Evolutionary conservation across 2,113 vertebrate species (phyloP), one percentile per base, ranked within the genome.

Genomic region (Podarcis cretensis): DNA sequence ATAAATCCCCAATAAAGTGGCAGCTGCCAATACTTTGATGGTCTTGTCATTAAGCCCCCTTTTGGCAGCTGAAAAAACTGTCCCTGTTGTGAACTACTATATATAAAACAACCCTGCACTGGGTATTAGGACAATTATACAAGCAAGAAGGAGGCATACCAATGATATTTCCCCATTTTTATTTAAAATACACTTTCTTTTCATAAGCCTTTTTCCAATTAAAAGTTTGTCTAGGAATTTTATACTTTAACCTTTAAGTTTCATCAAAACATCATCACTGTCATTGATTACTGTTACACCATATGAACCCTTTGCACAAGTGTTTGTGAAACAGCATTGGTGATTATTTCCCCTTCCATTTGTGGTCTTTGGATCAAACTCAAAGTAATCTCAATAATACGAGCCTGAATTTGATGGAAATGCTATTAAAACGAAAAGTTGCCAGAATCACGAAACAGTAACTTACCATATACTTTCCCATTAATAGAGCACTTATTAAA

Each of bases 401-500:
- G 43, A 8, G 3, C 6, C n/a, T 57, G 16, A 80, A n/a, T 79
- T 21, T n/a, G 6, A 59, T 57, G 25, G 14, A 80, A 8, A 40
- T 20, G 9, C 23, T n/a, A 32, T 81, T 9, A 20, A 32, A 18
- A 54, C 16, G 20, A 32, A 54, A 48, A 54, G 40, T 79, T 48
- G 6, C 48, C 14, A 20, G 54, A 59, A 59, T 40, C 21, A 85
- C 18, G 35, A 59, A 54, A 74, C 25, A 18, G 5, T 6, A 32
- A 71, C 90, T 75, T 94, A 96, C 96, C 96, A 14, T 96, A 96
- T 48, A 94, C 93, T 85, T 83, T 96, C 5, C 97, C 96, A 84
- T 96, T 96, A 79, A 97, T 96, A 87, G 95, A 97, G 81, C 96
- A 97, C 87, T 96, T 96, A 90, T 96, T 96, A 75, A 97, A 97